Evolutionary conservation across 2,113 vertebrate species (phyloP), one percentile per base, ranked within the genome.

Genomic region (Ctenomys sociabilis): DNA sequence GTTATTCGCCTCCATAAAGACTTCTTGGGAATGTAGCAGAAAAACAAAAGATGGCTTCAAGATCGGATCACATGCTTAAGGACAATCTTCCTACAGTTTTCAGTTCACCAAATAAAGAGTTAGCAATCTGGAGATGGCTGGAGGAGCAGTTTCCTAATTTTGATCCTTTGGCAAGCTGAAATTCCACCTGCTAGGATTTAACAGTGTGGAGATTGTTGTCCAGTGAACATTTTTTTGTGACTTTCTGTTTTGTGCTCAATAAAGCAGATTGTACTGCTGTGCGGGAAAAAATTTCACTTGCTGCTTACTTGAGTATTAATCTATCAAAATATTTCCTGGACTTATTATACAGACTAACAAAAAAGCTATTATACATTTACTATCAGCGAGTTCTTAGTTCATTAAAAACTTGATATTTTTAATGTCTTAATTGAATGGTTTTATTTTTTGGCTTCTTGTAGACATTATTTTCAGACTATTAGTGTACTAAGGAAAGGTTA

Each of bases 261-360:
- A 97, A 96, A 98, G 94, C 95, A n/a, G 97, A 88, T 61, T 96
- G 85, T 97, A 82, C 91, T 97, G 49, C n/a, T 97, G 95, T 77
- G 75, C 91, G 83, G 81, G 49, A 90, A 84, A 43, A 97, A 77
- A 14, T 95, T 96, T 96, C 97, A 97, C 88, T 77, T 97, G 78
- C 35, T 77, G 82, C 96, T 96, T 30, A 82, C 97, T 97, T 95
- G 90, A 95, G 77, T 80, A 96, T 85, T 97, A 97, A 94, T 97
- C 87, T 95, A 97, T 97, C 97, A 98, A 96, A 98, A 97, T 97
- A 95, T 94, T 97, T 88, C 85, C 95, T 95, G 93, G 49, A 45
- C 97, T 97, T 95, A 63, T 75, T 95, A 97, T 95, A 96, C 1
- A 64, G 66, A 54, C 75, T 80, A 90, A 95, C 90, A 97, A 92